phyloP scores from a whole-genome alignment of 2,113 vertebrate species.

The Pao palembangensis region DNA sequence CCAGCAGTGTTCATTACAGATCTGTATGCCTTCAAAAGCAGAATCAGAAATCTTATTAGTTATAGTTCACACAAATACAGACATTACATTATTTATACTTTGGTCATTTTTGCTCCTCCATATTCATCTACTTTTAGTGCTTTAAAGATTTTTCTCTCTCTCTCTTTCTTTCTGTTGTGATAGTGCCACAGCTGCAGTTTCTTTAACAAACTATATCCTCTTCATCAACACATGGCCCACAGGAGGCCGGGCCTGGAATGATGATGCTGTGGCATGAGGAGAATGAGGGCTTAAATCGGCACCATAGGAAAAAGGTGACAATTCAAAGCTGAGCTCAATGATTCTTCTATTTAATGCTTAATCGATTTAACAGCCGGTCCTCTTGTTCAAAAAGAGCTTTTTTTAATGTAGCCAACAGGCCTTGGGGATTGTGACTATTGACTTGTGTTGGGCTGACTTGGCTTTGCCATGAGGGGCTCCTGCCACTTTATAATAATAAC shows the following conservation, averaged over 20 bases:
- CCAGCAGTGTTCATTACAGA: no score
- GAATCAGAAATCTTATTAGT: no score
- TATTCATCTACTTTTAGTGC: no score
- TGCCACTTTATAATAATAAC: slow-evolving; percentile 53
- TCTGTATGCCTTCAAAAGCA: no score
- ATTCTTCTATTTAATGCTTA: slow-evolving; percentile 54
- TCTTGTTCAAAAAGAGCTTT: slow-evolving; percentile 20
- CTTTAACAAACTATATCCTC: slow-evolving; percentile 50
- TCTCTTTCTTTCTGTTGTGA: slow-evolving; percentile 21
- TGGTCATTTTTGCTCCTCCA: no score
- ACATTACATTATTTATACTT: no score
- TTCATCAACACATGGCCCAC: slow-evolving; percentile 51
- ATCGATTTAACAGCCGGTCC: slow-evolving; percentile 58
- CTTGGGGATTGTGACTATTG: slow-evolving; percentile 42
- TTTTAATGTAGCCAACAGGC: slow-evolving; percentile 54
- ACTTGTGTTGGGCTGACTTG: slow-evolving; percentile 53
- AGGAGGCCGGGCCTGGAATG: slow-evolving; percentile 32
- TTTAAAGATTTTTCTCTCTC: slow-evolving; percentile 25
- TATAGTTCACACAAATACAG: no score
- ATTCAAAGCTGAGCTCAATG: slow-evolving; percentile 42
- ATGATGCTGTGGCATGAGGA: slow-evolving; percentile 1
- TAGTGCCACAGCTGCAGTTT: slow-evolving; percentile 50
- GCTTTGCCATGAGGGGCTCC: slow-evolving; percentile 58
- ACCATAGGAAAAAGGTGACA: slow-evolving; percentile 39
- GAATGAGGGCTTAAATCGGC: slow-evolving; percentile 14